Conservation (phyloP, 37 sponge, comb jelly and placozoan genomes). For the Halisarca cf. caerulea region DNA sequence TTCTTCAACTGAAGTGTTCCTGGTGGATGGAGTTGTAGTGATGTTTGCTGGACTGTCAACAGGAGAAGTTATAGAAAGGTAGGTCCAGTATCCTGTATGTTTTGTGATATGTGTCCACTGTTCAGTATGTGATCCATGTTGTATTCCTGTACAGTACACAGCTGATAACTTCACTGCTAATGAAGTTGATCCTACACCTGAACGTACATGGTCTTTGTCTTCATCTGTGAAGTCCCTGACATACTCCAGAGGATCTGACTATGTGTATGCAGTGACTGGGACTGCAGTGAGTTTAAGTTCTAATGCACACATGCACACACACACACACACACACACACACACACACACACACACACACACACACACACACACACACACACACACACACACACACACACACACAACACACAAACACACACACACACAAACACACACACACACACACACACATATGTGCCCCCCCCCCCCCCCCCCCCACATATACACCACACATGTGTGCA, state of each 20-base stretch:
- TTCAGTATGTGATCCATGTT: not conserved
- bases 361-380: too few species aligned
- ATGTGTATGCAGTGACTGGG: conserved; percentile 34
- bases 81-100: not conserved
- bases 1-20: not conserved
- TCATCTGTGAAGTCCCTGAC: conserved; percentile 20
- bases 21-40: not conserved
- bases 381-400: too few species aligned
- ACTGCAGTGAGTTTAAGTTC: conserved; percentile 18
- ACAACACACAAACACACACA: too few species aligned
- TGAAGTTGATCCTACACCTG: not conserved
- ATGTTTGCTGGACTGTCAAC: not conserved
- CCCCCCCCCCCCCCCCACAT: too few species aligned
- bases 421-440: too few species aligned
- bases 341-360: too few species aligned
- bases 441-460: too few species aligned
- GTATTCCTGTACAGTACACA: not conserved
- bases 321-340: too few species aligned
- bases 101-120: too few species aligned
- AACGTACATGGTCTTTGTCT: conserved; percentile 17
- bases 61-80: not conserved
- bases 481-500: too few species aligned
- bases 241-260: conserved; percentile 44
- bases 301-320: too few species aligned
- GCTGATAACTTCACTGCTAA: not conserved